Conservation (phyloP, 2,888 invertebrate species). For the Pterobdella sp. region DNA sequence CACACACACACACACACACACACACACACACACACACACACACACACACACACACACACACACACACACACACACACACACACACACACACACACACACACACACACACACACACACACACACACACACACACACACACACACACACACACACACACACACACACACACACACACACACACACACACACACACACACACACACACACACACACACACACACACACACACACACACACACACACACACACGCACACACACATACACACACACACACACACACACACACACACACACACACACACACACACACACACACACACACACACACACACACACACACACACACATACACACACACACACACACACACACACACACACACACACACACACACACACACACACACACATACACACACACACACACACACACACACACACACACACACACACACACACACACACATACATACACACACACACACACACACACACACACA, state of each 20-base stretch:
- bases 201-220: slow-evolving; percentile 14
- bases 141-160: slow-evolving; percentile 9
- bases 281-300: slow-evolving; percentile 16
- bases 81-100: slow-evolving; percentile 11
- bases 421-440: slow-evolving; percentile 18
- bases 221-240: slow-evolving; percentile 5
- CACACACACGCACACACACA: slow-evolving; percentile 15
- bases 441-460: slow-evolving; percentile 10
- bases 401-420: slow-evolving; percentile 12
- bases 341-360: slow-evolving; percentile 44
- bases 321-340: slow-evolving; percentile 7
- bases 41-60: slow-evolving; percentile 5
- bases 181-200: slow-evolving; percentile 12
- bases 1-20: slow-evolving; percentile 20
- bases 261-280: slow-evolving; percentile 15
- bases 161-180: slow-evolving; percentile 12
- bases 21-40: slow-evolving; percentile 5
- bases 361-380: slow-evolving; percentile 46
- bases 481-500: slow-evolving; percentile 14
- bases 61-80: slow-evolving; percentile 16
- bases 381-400: slow-evolving; percentile 13
- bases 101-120: slow-evolving; percentile 14
- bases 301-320: neutral
- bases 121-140: slow-evolving; percentile 8
- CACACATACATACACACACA: slow-evolving; percentile 11